Base-by-base conservation (phyloP, 2,113 vertebrate genomes). In the Sorex araneus region DNA sequence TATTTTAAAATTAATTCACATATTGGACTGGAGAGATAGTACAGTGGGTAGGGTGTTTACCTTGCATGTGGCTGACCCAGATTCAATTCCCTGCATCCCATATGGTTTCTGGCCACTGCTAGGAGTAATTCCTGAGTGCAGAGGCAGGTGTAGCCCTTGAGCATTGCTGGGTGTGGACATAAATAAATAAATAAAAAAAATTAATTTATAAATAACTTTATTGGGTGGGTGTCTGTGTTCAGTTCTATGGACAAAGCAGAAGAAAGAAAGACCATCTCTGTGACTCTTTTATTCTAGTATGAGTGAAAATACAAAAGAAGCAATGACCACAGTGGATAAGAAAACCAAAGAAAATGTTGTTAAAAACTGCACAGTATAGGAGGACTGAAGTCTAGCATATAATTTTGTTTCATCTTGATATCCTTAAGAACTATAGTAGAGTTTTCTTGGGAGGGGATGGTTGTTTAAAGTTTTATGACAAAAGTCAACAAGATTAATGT, bases 291-390 rank as follows among this genome's bases (percentile, higher is more conserved):
- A 63, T 34, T 69, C 36, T 76, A 84, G 30, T 25, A 80, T 63
- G 32, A 92, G 5, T 6, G 12, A 54, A 54, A 87, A 76, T 15
- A 45, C 32, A 47, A 19, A 91, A 64, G 27, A 80, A 36, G 71
- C 34, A 90, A 71, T 66, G 18, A 57, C 40, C 54, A 90, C 87
- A 47, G 79, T 57, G 63, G 69, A 43, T 25, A 75, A 85, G 34
- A 84, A 92, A 86, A 73, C 40, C 47, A 43, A 0, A 47, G 3
- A 75, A 25, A 34, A 25, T 19, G 18, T 54, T 63, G 8, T 36
- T 90, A 75, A 67, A 84, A 90, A 90, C 50, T 18, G 25, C 76
- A 45, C 43, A 34, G 64, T 73, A 73, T 73, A 84, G 32, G 25
- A 40, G 50, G 12, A 40, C 64, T 50, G 36, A 79, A 78, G 43